Evolutionary conservation across 2,888 invertebrate species (phyloP).

Genomic region (Cephus runcator): DNA sequence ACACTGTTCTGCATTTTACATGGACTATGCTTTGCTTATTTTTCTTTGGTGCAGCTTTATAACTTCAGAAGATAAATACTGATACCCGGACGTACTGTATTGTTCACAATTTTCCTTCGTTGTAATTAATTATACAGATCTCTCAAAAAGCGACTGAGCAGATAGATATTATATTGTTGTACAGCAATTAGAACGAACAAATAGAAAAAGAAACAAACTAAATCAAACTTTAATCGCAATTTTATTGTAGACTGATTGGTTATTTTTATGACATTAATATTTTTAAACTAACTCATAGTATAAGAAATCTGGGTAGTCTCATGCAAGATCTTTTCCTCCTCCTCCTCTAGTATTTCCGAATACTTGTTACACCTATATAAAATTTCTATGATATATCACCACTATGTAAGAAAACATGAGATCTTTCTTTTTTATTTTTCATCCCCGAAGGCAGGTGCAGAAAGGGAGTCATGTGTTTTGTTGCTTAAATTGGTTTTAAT

Average conservation of each 20-base stretch:
- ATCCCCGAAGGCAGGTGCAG: not conserved
- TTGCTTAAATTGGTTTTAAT: too few species aligned
- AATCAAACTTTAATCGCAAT: not conserved
- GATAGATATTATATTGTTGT: not conserved
- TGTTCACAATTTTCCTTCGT: too few species aligned
- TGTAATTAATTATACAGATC: too few species aligned
- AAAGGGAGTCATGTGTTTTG: too few species aligned
- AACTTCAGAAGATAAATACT: too few species aligned
- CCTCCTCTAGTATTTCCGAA: not conserved
- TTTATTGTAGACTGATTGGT: not conserved
- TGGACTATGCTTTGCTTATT: too few species aligned
- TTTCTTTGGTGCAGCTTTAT: too few species aligned
- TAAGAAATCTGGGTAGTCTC: not conserved
- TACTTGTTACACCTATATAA: not conserved
- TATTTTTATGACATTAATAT: not conserved
- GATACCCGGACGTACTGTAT: too few species aligned
- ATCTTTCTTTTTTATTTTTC: not conserved
- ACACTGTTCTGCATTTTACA: too few species aligned
- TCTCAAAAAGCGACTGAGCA: too few species aligned
- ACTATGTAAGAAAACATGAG: not conserved
- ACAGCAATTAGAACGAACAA: not conserved
- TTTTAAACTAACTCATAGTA: not conserved
- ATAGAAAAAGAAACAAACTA: not conserved
- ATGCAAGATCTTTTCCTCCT: not conserved
- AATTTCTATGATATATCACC: not conserved